Percentiles rank a stretch among this genome's conserved stretches.
These are phyloP conservation scores for Aplysina aerophoba DNA, from an alignment of 37 sponge, comb jelly and placozoan species.

Conservation along the genomic window DNA sequence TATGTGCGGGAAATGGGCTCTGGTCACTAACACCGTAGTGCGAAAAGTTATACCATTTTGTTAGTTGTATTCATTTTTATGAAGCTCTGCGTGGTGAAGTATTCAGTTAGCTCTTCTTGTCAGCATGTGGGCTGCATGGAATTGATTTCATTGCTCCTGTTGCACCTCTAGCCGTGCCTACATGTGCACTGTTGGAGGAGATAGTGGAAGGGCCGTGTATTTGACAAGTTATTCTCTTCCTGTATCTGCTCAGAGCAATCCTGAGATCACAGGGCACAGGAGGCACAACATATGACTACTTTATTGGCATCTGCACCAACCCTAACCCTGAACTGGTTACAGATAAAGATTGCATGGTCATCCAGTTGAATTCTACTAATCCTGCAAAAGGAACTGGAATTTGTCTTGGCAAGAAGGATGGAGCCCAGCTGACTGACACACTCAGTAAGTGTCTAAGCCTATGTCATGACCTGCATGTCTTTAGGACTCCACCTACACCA, in stretches of 20 bases:
- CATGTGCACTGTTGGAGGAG: too few species aligned
- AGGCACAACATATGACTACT: conserved; percentile 1
- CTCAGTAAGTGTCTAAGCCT: neutral
- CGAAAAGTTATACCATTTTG: too few species aligned
- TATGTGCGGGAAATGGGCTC: too few species aligned
- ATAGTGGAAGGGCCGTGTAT: too few species aligned
- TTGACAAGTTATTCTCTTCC: too few species aligned
- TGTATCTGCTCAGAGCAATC: neutral
- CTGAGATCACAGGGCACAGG: neutral
- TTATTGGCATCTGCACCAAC: neutral
- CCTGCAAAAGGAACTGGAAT: neutral
- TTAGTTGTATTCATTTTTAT: too few species aligned
- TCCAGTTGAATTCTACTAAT: neutral
- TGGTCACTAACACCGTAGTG: too few species aligned
- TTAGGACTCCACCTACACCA: too few species aligned
- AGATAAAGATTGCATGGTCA: conserved; percentile 1
- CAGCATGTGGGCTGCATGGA: neutral
- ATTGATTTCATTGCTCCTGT: neutral
- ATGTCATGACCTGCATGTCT: too few species aligned
- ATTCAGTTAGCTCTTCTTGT: too few species aligned
- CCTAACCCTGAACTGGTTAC: neutral
- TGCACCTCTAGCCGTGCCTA: neutral
- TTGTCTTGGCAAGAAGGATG: neutral
- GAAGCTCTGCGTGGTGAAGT: too few species aligned
- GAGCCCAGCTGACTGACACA: conserved; percentile 11